phyloP scores from a whole-genome alignment of 2,113 vertebrate species.

The Nerophis ophidion region DNA sequence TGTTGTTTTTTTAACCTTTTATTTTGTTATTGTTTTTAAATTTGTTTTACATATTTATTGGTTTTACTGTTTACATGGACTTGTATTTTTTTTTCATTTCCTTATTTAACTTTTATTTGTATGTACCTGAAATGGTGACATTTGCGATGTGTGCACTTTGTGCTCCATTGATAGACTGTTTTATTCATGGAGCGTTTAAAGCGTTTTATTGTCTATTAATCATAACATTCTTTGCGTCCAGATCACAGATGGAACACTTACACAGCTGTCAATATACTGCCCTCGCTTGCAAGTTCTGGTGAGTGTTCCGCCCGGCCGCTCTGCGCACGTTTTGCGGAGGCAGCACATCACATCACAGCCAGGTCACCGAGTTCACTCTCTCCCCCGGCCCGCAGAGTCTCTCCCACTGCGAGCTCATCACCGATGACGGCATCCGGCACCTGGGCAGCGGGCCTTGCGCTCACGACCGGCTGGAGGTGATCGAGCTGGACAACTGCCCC shows the following conservation, averaged over 20 bases:
- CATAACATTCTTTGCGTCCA: slow-evolving; percentile 39
- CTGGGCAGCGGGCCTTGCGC: slow-evolving; percentile 93
- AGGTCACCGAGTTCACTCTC: neutral
- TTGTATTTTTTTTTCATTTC: too few species aligned
- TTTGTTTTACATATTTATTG: too few species aligned
- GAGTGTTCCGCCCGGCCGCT: slow-evolving; percentile 52
- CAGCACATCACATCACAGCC: neutral
- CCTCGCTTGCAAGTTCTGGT: slow-evolving; percentile 96
- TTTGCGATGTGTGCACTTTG: too few species aligned
- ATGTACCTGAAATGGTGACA: too few species aligned
- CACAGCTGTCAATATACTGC: slow-evolving; percentile 96
- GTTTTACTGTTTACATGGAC: too few species aligned
- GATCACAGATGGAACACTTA: slow-evolving; percentile 95
- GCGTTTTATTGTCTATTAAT: neutral
- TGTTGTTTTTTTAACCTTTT: too few species aligned
- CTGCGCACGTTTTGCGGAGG: neutral
- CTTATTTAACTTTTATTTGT: too few species aligned
- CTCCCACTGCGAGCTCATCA: slow-evolving; percentile 98
- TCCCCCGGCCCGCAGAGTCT: slow-evolving; percentile 74
- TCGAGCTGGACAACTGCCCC: slow-evolving; percentile 98
- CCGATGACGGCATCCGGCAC: slow-evolving; percentile 94
- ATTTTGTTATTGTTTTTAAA: too few species aligned
- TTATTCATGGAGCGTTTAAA: too few species aligned
- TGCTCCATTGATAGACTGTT: too few species aligned
- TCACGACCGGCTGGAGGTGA: slow-evolving; percentile 93